A percentile compares a stretch with the other conserved stretches of the same genome.
phyloP scores from a whole-genome alignment of 2,888 invertebrate genomes.

The Nomada ruficornis region DNA sequence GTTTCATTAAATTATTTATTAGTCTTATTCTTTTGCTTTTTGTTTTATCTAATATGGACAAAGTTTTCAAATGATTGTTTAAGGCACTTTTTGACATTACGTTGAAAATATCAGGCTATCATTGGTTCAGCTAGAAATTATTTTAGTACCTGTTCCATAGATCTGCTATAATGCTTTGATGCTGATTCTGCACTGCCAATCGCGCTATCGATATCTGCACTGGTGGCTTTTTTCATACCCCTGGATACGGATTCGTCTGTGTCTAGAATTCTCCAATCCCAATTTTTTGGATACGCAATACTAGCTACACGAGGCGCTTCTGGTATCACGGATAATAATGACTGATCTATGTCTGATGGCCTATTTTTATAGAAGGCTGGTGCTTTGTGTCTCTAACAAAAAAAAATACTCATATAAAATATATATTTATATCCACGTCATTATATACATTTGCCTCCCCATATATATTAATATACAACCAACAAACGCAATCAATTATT shows the following conservation, averaged over 20 bases:
- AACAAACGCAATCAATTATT: not conserved
- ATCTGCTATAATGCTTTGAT: slow-evolving; percentile 51
- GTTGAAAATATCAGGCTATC: too few relatives aligned
- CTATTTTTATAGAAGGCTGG: slow-evolving; percentile 92
- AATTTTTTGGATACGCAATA: slow-evolving; percentile 88
- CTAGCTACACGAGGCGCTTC: slow-evolving; percentile 93
- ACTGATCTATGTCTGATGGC: slow-evolving; percentile 91
- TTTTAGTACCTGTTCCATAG: slow-evolving; percentile 60
- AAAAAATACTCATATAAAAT: not conserved
- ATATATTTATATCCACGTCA: not conserved
- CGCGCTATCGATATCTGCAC: slow-evolving; percentile 82
- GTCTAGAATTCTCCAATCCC: slow-evolving; percentile 90
- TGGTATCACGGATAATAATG: slow-evolving; percentile 89
- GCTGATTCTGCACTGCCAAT: slow-evolving; percentile 79
- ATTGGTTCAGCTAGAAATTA: too few relatives aligned
- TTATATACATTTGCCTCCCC: not conserved
- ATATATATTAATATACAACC: not conserved
- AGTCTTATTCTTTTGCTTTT: slow-evolving; percentile 51
- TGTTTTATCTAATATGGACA: not conserved
- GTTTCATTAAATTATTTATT: slow-evolving; percentile 73
- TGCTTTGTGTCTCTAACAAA: slow-evolving; percentile 91
- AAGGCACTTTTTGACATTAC: not conserved
- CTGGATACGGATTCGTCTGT: slow-evolving; percentile 82
- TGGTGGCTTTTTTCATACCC: slow-evolving; percentile 85
- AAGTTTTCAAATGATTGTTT: not conserved